Evolutionary conservation across 2,888 invertebrate genomes (phyloP), one percentile per base, ranked within the genome.

Genomic region (Melitaea athalia): DNA sequence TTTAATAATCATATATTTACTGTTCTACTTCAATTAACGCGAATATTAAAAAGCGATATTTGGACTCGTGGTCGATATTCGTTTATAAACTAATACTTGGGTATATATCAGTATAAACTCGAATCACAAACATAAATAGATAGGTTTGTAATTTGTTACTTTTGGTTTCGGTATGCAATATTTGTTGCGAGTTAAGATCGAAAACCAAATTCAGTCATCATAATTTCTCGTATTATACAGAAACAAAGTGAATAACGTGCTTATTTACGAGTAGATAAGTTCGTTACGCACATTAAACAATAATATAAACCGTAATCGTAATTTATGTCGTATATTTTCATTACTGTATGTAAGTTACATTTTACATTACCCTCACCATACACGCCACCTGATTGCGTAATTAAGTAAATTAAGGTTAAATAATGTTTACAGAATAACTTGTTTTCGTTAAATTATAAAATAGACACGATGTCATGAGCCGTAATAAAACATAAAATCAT

Each of bases 201-300:
- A 50, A 61, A 62, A 59, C 57, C 69, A 63, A 65, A 69, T 63
- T 78, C 79, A 84, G 86, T 87, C 82, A 84, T 79, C 79, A 79
- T 83, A 80, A 81, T 68, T 80, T 79, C 81, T 81, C 84, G 80
- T 83, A 85, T 85, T 84, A 84, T 83, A 79, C 79, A 79, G 78
- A 78, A 78, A 80, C 78, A 80, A 81, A 78, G 79, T 77, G 81
- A 82, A 81, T 78, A 81, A 82, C 79, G 77, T 76, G 77, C 74
- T 75, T 72, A 77, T 75, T 71, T 73, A 73, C 71, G 69, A 73
- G 74, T 72, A 72, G 74, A 72, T 73, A 71, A 73, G 75, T 72
- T 74, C 76, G 74, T 76, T 76, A 75, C 74, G 76, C 72, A 74
- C 75, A 74, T 76, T 75, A 75, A 71, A 74, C 74, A 74, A 76